Percentiles rank a stretch among this genome's conserved stretches.
These are phyloP conservation scores for Melanostigma gelatinosum DNA, from an alignment of 2,113 vertebrate species.

Conservation along the genomic window DNA sequence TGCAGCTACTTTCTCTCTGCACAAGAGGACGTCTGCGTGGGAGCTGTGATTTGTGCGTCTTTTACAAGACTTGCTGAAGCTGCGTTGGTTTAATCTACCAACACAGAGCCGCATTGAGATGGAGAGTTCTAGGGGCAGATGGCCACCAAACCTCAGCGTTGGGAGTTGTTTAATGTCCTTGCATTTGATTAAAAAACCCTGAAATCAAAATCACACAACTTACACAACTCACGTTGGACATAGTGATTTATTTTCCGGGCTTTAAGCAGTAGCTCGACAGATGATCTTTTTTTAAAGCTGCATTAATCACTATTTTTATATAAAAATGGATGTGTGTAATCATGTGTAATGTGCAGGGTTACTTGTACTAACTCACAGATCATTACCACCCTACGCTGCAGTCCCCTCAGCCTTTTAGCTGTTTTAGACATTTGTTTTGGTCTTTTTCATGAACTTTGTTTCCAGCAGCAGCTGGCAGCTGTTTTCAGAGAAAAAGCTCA, in stretches of 20 bases:
- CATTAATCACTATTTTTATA: not conserved
- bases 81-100: not conserved
- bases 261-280: not conserved
- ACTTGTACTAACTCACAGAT: not conserved
- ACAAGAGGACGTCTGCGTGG: constrained; percentile 29
- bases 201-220: not conserved
- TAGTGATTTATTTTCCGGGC: not conserved
- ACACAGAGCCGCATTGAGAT: not conserved
- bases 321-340: not conserved
- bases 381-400: not conserved
- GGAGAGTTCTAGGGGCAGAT: not conserved
- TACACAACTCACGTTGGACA: not conserved
- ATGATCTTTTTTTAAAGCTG: not conserved
- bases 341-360: not conserved
- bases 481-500: not conserved
- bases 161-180: not conserved
- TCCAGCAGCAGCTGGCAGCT: not conserved
- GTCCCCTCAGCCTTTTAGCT: not conserved
- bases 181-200: not conserved
- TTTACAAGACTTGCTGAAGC: constrained; percentile 29
- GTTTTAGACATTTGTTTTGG: not conserved
- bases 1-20: constrained; percentile 36
- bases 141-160: not conserved
- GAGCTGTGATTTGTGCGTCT: constrained; percentile 31
- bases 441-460: not conserved